Percentiles rank a stretch among this genome's conserved stretches.
phyloP scores from a whole-genome alignment of 2,888 invertebrate species.

The Calliphora vomitoria region DNA sequence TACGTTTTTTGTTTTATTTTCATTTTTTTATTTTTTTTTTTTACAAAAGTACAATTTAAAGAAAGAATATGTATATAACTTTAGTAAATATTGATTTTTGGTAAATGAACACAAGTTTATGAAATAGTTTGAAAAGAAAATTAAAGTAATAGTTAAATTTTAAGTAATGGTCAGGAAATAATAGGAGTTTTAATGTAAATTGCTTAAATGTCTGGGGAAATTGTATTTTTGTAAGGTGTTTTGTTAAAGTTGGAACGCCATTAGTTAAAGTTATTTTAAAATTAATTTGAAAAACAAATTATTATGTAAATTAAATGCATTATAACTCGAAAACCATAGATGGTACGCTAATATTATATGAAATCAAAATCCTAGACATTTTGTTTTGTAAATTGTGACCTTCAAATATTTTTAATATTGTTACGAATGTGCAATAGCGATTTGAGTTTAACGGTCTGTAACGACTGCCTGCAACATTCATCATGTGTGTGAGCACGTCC shows the following conservation, averaged over 20 bases:
- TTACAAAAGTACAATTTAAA: slow-evolving; percentile 71
- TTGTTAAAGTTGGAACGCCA: slow-evolving; percentile 18
- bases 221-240: slow-evolving; percentile 2
- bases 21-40: slow-evolving; percentile 49
- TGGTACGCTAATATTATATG: too few relatives aligned
- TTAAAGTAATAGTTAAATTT: not conserved
- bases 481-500: too few relatives aligned
- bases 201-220: not conserved
- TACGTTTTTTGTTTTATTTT: slow-evolving; percentile 28
- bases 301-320: too few relatives aligned
- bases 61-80: slow-evolving; percentile 58
- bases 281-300: too few relatives aligned
- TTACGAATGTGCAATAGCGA: too few relatives aligned
- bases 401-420: too few relatives aligned
- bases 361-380: too few relatives aligned
- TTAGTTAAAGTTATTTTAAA: not conserved
- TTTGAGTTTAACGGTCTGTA: too few relatives aligned
- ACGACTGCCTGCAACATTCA: too few relatives aligned
- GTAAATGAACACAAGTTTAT: slow-evolving; percentile 49
- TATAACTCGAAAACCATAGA: too few relatives aligned
- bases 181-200: not conserved
- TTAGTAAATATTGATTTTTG: slow-evolving; percentile 55
- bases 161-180: not conserved
- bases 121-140: slow-evolving; percentile 16
- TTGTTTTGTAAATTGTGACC: too few relatives aligned